Percentiles rank a stretch among this genome's conserved stretches.
phyloP scores from a whole-genome alignment of 35 echinoderm and acorn worm species.

The Ophiothrix spiculata region DNA sequence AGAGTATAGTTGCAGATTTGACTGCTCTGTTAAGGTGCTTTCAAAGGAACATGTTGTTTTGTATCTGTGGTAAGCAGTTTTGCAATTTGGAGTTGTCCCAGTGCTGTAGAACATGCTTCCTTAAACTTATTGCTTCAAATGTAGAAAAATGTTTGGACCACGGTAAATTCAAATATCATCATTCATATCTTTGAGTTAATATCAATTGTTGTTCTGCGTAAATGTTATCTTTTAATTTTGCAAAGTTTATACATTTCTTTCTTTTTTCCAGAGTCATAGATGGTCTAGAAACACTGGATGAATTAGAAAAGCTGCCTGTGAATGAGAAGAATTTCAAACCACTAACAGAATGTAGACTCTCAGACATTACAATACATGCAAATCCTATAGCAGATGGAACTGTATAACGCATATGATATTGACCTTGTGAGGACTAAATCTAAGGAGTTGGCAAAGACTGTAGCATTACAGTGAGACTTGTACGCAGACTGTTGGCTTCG shows the following conservation, averaged over 20 bases:
- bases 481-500: no score
- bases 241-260: background rate
- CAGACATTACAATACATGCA: conserved; percentile 91
- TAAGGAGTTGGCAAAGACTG: no score
- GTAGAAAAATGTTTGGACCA: no score
- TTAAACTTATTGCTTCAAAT: no score
- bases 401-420: background rate
- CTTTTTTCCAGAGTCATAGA: conserved; percentile 75
- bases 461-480: no score
- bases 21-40: no score
- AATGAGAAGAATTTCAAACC: conserved; percentile 90
- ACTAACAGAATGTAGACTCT: conserved; percentile 47
- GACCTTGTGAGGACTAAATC: no score
- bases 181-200: no score
- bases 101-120: no score
- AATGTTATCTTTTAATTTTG: background rate
- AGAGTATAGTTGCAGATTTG: no score
- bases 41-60: background rate
- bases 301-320: conserved; percentile 85
- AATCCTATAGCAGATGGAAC: conserved; percentile 87
- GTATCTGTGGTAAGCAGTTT: background rate
- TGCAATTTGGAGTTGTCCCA: background rate
- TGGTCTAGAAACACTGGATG: conserved; percentile 78
- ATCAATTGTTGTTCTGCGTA: no score
- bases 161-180: no score